A percentile compares a stretch with the other conserved stretches of the same genome.
phyloP scores from a whole-genome alignment of 2,797 vertebrate genomes.

The Characodon lateralis region DNA sequence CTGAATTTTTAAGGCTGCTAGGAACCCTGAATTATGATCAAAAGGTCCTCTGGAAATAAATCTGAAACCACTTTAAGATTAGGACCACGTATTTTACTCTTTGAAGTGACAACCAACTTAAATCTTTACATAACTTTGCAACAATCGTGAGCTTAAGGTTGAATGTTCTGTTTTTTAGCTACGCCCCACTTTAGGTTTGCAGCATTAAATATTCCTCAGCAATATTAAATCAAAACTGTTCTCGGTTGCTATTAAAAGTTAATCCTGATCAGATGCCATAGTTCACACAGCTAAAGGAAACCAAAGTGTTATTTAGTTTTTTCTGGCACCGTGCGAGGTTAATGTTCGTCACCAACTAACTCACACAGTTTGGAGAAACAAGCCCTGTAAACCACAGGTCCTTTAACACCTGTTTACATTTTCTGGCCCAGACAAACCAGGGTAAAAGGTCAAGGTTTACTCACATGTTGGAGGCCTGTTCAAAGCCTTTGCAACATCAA shows the following conservation, averaged over 20 bases:
- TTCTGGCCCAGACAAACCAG: background rate
- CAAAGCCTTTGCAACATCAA: slow-evolving; percentile 99
- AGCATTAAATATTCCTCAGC: background rate
- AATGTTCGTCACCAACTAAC: background rate
- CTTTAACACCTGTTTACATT: background rate
- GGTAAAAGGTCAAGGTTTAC: slow-evolving; percentile 54
- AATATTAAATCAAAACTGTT: background rate
- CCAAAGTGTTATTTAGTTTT: background rate
- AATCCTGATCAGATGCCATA: background rate
- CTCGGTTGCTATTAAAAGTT: background rate
- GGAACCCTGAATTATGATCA: background rate
- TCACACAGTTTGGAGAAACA: too few relatives aligned
- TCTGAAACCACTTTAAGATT: background rate
- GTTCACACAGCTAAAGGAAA: background rate
- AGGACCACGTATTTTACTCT: background rate
- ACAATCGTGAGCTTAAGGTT: background rate
- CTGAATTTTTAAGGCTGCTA: background rate
- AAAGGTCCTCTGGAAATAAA: background rate
- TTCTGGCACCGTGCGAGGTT: background rate
- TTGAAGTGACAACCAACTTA: background rate
- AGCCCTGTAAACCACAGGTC: too few relatives aligned
- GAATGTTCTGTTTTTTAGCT: background rate
- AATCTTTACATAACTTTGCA: background rate
- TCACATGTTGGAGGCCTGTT: slow-evolving; percentile 99
- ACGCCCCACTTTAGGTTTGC: background rate